These are phyloP conservation scores for Pseudocheirus occidentalis DNA, from an alignment of 2,797 vertebrate species.

Conservation along the genomic window DNA sequence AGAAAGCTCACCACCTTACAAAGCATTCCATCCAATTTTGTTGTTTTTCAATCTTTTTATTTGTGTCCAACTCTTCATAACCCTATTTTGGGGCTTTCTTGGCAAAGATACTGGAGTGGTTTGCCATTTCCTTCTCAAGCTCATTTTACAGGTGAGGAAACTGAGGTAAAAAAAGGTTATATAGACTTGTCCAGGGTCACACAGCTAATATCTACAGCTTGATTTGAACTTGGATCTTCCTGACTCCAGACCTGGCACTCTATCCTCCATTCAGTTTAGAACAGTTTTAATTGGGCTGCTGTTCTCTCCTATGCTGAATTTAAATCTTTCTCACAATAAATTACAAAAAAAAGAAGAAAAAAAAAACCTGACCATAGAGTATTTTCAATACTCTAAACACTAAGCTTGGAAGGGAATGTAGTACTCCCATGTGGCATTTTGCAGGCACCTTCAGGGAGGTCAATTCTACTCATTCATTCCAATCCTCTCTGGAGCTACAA, in stretches of 20 bases:
- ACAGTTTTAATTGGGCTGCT: not conserved
- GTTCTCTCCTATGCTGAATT: not conserved
- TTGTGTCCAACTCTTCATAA: not conserved
- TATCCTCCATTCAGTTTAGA: not conserved
- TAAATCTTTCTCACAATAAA: not conserved
- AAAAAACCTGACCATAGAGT: not conserved
- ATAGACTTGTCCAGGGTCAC: not conserved
- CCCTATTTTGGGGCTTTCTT: not conserved
- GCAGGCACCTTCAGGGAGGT: not conserved
- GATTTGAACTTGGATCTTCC: not conserved
- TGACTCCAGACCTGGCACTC: not conserved
- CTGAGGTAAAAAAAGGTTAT: not conserved
- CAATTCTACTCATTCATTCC: not conserved
- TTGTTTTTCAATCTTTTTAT: not conserved
- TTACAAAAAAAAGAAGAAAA: not conserved
- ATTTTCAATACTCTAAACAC: not conserved
- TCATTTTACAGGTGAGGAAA: not conserved
- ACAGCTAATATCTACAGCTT: not conserved
- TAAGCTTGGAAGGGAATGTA: not conserved
- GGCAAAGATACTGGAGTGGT: not conserved
- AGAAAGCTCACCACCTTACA: not conserved
- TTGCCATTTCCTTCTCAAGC: not conserved
- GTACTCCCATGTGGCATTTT: not conserved
- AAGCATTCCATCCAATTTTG: not conserved
- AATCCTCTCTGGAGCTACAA: not conserved